phyloP scores from a whole-genome alignment of 1,140 invertebrate genomes.

The Ceratoteleas bidentatus region DNA sequence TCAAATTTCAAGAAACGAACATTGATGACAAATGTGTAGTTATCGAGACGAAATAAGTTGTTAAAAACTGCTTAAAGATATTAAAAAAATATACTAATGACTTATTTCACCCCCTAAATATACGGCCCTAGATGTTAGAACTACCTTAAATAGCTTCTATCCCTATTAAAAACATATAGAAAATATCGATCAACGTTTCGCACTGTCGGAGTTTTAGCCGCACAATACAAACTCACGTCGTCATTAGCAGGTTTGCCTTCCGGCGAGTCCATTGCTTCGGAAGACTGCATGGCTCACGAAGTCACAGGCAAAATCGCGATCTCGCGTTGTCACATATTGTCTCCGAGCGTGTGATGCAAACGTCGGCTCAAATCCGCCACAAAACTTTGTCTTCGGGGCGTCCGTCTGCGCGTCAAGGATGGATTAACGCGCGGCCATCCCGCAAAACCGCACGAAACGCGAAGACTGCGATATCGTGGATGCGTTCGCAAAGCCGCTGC shows the following conservation, averaged over 20 bases:
- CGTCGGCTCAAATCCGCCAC: not conserved
- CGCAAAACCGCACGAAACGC: constrained; percentile 51
- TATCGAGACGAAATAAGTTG: too few species aligned
- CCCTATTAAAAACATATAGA: too few species aligned
- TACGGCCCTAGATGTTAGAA: too few species aligned
- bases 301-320: not conserved
- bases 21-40: too few species aligned
- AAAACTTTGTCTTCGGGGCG: not conserved
- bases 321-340: constrained; percentile 54
- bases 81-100: too few species aligned
- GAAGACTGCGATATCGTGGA: constrained; percentile 62
- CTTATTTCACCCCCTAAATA: too few species aligned
- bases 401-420: constrained; percentile 2
- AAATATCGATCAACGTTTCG: too few species aligned
- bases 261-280: constrained; percentile 65
- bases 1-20: too few species aligned
- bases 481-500: constrained; percentile 61
- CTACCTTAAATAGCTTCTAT: too few species aligned
- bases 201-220: too few species aligned
- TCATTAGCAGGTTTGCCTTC: constrained; percentile 39
- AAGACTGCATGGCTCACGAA: constrained; percentile 61
- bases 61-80: too few species aligned
- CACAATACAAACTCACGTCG: constrained; percentile 62
- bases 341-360: not conserved
- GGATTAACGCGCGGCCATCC: constrained; percentile 55